Evolutionary conservation across 2,113 vertebrate genomes (phyloP).

Genomic region (Blennius ocellaris): DNA sequence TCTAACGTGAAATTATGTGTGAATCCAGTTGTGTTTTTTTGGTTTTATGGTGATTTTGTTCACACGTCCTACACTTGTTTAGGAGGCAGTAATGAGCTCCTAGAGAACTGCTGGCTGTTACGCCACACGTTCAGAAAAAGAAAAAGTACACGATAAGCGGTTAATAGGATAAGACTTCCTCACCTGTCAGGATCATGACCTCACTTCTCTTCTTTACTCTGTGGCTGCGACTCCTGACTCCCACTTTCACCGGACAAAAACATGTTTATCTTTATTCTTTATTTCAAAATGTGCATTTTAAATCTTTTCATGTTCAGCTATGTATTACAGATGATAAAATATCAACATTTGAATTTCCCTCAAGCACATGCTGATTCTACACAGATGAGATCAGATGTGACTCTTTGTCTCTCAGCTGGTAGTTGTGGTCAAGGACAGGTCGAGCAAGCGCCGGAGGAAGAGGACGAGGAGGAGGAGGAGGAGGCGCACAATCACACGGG

Average conservation of each 20-base stretch:
- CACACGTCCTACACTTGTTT: slow-evolving; percentile 14
- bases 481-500: slow-evolving; percentile 50
- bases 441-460: neutral
- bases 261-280: too few relatives aligned
- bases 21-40: neutral
- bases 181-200: slow-evolving; percentile 6
- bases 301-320: neutral
- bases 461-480: slow-evolving; percentile 15
- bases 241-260: neutral
- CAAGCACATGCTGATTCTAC: neutral
- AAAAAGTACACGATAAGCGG: slow-evolving; percentile 59
- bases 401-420: slow-evolving; percentile 10
- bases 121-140: slow-evolving; percentile 57
- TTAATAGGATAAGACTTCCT: slow-evolving; percentile 65
- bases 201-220: neutral
- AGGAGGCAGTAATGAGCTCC: neutral
- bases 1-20: neutral
- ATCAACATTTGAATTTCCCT: neutral
- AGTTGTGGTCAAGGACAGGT: slow-evolving; percentile 49
- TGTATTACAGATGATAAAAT: neutral
- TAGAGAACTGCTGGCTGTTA: slow-evolving; percentile 17
- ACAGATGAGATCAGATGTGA: slow-evolving; percentile 20
- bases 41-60: neutral
- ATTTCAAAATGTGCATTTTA: too few relatives aligned
- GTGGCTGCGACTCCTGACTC: slow-evolving; percentile 20